phyloP scores from a whole-genome alignment of 2,888 invertebrate species.

The Notocelia uddmanniana region DNA sequence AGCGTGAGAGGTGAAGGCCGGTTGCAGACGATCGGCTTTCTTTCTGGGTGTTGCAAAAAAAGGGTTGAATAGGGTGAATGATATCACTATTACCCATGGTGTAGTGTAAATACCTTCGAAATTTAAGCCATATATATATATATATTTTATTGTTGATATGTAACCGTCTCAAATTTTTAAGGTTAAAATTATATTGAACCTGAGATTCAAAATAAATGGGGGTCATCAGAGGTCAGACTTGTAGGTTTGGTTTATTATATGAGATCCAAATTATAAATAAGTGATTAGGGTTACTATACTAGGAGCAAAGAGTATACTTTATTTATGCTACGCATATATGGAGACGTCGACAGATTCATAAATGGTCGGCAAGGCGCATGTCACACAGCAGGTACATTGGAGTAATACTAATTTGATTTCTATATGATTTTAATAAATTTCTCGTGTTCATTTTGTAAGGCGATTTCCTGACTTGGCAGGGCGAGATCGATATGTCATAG shows the following conservation, averaged over 20 bases:
- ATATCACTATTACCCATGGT: neutral
- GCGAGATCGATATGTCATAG: too few species aligned
- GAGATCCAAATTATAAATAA: too few species aligned
- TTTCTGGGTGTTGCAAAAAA: constrained; percentile 4
- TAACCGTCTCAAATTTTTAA: neutral
- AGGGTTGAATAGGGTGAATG: neutral
- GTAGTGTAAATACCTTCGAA: neutral
- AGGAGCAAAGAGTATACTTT: too few species aligned
- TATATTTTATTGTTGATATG: too few species aligned
- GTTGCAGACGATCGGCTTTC: constrained; percentile 29
- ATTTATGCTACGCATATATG: neutral
- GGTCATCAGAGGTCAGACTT: neutral
- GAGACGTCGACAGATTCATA: too few species aligned
- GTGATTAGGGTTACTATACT: too few species aligned
- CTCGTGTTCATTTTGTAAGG: neutral
- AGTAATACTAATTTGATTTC: neutral
- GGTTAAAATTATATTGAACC: neutral
- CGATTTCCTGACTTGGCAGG: too few species aligned
- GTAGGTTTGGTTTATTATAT: too few species aligned
- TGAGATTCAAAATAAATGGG: neutral
- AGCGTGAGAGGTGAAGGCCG: constrained; percentile 30
- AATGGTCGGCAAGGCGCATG: neutral
- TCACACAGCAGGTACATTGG: neutral
- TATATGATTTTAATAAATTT: neutral
- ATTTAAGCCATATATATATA: too few species aligned